Base-by-base conservation (phyloP, 2,888 invertebrate species). In the Pasiphila rectangulata region DNA sequence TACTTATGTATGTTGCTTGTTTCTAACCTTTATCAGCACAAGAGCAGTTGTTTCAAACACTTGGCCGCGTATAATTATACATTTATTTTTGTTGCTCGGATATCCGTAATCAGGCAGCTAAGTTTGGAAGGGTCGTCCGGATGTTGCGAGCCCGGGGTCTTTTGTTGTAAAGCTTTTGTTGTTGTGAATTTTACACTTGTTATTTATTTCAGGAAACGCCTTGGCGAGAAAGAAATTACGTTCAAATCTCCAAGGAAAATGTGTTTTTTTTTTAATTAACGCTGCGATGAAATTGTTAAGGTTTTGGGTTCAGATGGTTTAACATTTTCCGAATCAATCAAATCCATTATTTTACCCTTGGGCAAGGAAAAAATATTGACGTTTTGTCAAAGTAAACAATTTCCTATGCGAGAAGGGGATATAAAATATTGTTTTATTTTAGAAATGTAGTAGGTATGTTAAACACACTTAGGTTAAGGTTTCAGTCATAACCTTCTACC, bases 181-280 rank as follows among this genome's bases (percentile, higher is more conserved):
- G 85, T 84, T 87, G 82, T 83, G 84, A 86, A 87, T 88, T 88
- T 87, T 87, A 87, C 88, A 88, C 87, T 87, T 85, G 87, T 88
- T 86, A 88, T 88, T 88, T 87, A 87, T 88, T 87, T 84, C 85
- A 85, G 86, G 86, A 86, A 86, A 83, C 76, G 81, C 83, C 83
- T 83, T 76, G 79, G 83, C 79, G 83, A 82, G 79, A 87, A 87
- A 86, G 80, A 85, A 86, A 86, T 86, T 85, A 81, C 79, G 79
- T 81, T 82, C 75, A 83, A 83, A 83, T 82, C 85, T 79, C 77
- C 68, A 79, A 83, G 79, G 83, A 83, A 84, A 88, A 85, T 86
- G 80, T 87, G 84, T 84, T 84, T 83, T 7, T 84, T 83, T 85
- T 77, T 79, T 20, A 81, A 85, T 84, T 85, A 80, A 79, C 79